These are phyloP conservation scores for Diarsia brunnea DNA, from an alignment of 2,888 invertebrate species.

Conservation along the genomic window DNA sequence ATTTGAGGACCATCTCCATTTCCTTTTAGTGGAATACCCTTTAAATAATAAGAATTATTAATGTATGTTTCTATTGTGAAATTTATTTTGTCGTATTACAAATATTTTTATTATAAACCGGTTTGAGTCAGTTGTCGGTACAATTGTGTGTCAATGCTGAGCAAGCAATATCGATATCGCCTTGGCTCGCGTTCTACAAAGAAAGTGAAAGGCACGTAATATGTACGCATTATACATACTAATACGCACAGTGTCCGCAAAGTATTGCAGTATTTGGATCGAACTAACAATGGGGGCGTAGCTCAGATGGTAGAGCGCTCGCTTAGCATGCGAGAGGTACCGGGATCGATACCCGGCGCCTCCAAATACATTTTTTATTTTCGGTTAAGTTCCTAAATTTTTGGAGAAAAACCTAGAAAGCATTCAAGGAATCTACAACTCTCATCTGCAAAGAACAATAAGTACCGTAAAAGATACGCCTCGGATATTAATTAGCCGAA, in stretches of 20 bases:
- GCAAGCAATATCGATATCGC: conserved; percentile 23
- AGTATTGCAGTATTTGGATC: conserved; percentile 35
- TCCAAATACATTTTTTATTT: conserved; percentile 58
- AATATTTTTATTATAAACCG: neutral
- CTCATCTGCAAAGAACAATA: neutral
- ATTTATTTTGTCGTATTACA: no score
- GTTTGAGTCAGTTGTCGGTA: neutral
- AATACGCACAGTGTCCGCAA: conserved; percentile 29
- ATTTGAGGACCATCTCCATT: neutral
- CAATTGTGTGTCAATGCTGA: conserved; percentile 40
- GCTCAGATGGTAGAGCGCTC: conserved; percentile 91
- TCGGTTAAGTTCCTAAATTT: neutral
- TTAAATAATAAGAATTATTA: no score
- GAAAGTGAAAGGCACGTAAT: conserved; percentile 65
- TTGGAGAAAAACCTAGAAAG: neutral
- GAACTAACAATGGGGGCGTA: conserved; percentile 81
- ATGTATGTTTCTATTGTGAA: neutral
- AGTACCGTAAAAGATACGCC: neutral
- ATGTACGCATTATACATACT: conserved; percentile 53
- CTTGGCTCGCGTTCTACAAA: conserved; percentile 11
- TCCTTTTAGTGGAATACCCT: no score
- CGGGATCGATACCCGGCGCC: conserved; percentile 82
- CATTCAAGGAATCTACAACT: neutral
- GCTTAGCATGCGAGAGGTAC: conserved; percentile 91
- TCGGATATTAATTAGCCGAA: neutral